Evolutionary conservation across 2,113 vertebrate species (phyloP), one percentile per base, ranked within the genome.

Genomic region (Plotosus lineatus): DNA sequence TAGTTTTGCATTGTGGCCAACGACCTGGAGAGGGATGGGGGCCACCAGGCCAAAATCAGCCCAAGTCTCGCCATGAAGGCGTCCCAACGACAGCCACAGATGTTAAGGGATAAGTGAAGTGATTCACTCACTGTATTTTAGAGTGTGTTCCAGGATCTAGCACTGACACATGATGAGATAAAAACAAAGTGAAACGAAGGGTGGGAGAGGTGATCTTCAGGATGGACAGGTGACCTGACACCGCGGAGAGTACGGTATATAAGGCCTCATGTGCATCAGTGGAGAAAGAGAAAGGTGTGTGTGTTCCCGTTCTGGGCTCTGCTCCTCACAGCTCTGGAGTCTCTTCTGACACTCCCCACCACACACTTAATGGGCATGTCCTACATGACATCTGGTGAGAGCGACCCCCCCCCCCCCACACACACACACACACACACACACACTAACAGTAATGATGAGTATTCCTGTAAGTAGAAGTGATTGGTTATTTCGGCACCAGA

Each of bases 321-420:
- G 42, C 55, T 89, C 36, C 65, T 89, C 14, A 3, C 48, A n/a
- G 10, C 75, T 42, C 55, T 82, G 3, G 83, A 82, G 44, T 79
- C 77, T 69, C 78, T 87, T 51, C 63, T 85, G 26, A 48, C 83
- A 2, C 86, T 87, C 63, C 88, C 88, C 15, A n/a, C 86, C 75
- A 63, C 82, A 75, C 83, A 85, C 38, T 73, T 84, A 17, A 36
- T 48, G 4, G 86, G 85, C 46, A 85, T 86, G 81, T 80, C 79
- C 71, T 89, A 85, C 81, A 38, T 76, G 12, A 72, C 82, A n/a
- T 85, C 86, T 46, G 88, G 88, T 89, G 38, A 87, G 85, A 82
- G n/a, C n/a, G n/a, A n/a, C n/a, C n/a, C n/a, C n/a, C n/a, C n/a
- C n/a, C 21, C 6, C n/a, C 9, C 19, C 46, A 53, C 21, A 75